Conservation (phyloP, 2,113 vertebrate species). For the Raja brachyura region DNA sequence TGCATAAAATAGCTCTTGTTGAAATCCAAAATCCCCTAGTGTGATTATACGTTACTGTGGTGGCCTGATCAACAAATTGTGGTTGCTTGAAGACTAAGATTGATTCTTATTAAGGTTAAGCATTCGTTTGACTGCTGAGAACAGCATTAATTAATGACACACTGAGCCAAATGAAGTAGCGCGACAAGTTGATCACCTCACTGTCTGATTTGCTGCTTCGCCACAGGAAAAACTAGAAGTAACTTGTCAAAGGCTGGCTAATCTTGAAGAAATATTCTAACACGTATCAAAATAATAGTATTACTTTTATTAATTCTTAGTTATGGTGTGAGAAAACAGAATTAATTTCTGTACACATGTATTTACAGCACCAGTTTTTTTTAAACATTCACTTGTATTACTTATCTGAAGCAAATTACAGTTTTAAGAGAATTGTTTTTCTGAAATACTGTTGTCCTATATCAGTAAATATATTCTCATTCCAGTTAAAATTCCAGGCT, state of each 20-base stretch:
- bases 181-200: neutral
- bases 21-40: neutral
- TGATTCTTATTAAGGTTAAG: neutral
- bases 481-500: neutral
- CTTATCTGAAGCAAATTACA: neutral
- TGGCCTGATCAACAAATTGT: neutral
- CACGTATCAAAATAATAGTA: no score
- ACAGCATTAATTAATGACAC: neutral
- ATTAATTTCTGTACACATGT: no score
- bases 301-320: no score
- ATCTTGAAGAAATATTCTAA: no score
- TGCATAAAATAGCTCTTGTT: neutral
- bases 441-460: no score
- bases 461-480: neutral
- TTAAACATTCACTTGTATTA: neutral
- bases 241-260: no score
- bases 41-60: neutral
- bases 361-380: no score
- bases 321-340: no score
- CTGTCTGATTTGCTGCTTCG: neutral
- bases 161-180: neutral
- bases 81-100: neutral
- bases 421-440: neutral
- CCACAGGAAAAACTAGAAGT: neutral
- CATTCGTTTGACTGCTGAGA: neutral